phyloP scores from a whole-genome alignment of 2,797 vertebrate species.

The Premnoplex brunnescens region DNA sequence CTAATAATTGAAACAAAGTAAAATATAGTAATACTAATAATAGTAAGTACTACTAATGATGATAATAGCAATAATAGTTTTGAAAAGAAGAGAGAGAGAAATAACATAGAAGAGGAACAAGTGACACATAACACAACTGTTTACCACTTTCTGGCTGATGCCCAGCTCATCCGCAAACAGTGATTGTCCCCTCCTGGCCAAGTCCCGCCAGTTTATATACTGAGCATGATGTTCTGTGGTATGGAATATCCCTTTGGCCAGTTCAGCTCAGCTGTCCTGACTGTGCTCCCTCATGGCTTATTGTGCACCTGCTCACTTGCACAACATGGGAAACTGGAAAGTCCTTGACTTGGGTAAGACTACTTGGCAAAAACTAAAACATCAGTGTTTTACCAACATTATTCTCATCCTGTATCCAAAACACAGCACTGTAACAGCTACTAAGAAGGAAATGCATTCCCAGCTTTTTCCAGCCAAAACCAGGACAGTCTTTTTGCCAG shows the following conservation, averaged over 20 bases:
- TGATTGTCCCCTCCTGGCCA: background rate
- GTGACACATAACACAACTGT: background rate
- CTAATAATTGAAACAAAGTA: background rate
- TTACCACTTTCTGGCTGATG: background rate
- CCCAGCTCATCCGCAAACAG: background rate
- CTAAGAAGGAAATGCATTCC: background rate
- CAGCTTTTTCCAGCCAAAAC: background rate
- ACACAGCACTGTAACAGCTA: rapidly evolving
- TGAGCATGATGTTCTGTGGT: background rate
- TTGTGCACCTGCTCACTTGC: background rate
- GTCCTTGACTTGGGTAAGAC: background rate
- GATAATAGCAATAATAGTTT: background rate
- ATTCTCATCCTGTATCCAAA: background rate
- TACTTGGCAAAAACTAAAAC: background rate
- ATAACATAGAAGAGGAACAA: background rate
- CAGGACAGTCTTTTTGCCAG: background rate
- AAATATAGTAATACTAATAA: background rate
- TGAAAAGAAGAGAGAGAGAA: background rate
- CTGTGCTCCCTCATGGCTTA: background rate
- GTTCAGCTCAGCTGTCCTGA: background rate
- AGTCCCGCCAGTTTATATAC: background rate
- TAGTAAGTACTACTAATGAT: background rate
- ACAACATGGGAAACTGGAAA: background rate
- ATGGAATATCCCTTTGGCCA: background rate
- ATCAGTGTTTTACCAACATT: background rate